Conservation (phyloP, 1,140 invertebrate species). For the Camponotus floridanus region DNA sequence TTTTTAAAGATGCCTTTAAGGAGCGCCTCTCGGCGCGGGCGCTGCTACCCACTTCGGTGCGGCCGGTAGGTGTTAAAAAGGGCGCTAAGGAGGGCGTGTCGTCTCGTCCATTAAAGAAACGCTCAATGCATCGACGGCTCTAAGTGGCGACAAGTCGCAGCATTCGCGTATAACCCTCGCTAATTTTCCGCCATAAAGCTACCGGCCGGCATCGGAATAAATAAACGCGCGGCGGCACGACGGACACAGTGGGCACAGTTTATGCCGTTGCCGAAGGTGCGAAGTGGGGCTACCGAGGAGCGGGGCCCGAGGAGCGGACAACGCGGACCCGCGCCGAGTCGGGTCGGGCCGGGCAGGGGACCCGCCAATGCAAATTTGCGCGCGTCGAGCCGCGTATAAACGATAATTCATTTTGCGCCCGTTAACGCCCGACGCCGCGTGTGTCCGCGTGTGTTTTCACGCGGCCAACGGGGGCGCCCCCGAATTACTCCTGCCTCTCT, state of each 20-base stretch:
- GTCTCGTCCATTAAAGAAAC: slow-evolving; percentile 76
- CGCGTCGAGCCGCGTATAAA: slow-evolving; percentile 72
- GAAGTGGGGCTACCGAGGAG: slow-evolving; percentile 75
- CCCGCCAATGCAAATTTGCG: slow-evolving; percentile 79
- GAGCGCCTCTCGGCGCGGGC: slow-evolving; percentile 67
- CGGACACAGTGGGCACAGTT: slow-evolving; percentile 74
- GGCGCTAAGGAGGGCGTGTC: slow-evolving; percentile 84
- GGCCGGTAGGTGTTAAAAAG: slow-evolving; percentile 81
- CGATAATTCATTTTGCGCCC: slow-evolving; percentile 82
- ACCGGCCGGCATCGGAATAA: slow-evolving; percentile 79
- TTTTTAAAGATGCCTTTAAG: slow-evolving; percentile 60
- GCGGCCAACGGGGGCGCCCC: slow-evolving; percentile 44
- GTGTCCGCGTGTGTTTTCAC: slow-evolving; percentile 54
- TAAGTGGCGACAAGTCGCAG: slow-evolving; percentile 79
- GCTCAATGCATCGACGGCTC: slow-evolving; percentile 78
- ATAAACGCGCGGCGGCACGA: slow-evolving; percentile 72
- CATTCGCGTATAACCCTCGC: slow-evolving; percentile 78
- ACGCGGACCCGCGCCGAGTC: slow-evolving; percentile 7
- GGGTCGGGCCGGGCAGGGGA: not conserved
- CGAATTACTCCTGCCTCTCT: slow-evolving; percentile 48
- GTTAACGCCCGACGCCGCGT: slow-evolving; percentile 62
- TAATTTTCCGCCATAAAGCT: slow-evolving; percentile 82
- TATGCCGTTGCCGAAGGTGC: slow-evolving; percentile 76
- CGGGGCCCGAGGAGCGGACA: not conserved
- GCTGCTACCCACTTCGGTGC: not conserved